phyloP scores from a whole-genome alignment of 2,888 invertebrate species.

The Stramonita haemastoma region DNA sequence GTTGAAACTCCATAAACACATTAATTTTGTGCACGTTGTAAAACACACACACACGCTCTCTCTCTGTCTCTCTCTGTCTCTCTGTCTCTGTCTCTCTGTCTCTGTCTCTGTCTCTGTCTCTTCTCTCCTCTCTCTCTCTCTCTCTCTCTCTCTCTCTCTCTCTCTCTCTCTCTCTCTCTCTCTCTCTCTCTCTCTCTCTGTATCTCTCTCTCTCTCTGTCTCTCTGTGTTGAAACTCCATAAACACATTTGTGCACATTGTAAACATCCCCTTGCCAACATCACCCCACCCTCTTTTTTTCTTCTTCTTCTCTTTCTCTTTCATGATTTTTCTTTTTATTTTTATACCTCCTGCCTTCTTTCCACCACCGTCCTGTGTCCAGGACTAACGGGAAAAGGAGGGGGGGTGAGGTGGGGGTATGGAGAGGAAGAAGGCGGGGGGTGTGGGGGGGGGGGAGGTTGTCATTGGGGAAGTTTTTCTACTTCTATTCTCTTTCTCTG shows the following conservation, averaged over 20 bases:
- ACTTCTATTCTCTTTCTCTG: too few relatives aligned
- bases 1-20: too few relatives aligned
- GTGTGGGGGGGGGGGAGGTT: too few relatives aligned
- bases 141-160: background rate
- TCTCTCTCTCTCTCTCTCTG: background rate
- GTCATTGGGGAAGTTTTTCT: too few relatives aligned
- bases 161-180: background rate
- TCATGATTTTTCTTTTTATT: background rate
- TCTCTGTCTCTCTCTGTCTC: background rate
- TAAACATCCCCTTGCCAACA: background rate
- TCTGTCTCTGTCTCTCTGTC: background rate
- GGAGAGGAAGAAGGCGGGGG: too few relatives aligned
- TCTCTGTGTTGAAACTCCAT: background rate
- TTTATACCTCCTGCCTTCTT: background rate
- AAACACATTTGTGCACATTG: slow-evolving; percentile 1
- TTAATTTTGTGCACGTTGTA: too few relatives aligned
- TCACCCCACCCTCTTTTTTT: background rate
- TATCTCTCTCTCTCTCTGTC: background rate
- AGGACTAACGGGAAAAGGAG: too few relatives aligned
- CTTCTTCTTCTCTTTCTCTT: too few relatives aligned
- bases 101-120: slow-evolving; percentile 28
- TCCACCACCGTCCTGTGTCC: background rate
- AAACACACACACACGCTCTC: background rate
- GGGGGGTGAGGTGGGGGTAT: too few relatives aligned
- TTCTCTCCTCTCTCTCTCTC: slow-evolving; percentile 16